These are phyloP conservation scores for Chromobotia macracanthus DNA, from an alignment of 2,797 vertebrate species.

Conservation along the genomic window DNA sequence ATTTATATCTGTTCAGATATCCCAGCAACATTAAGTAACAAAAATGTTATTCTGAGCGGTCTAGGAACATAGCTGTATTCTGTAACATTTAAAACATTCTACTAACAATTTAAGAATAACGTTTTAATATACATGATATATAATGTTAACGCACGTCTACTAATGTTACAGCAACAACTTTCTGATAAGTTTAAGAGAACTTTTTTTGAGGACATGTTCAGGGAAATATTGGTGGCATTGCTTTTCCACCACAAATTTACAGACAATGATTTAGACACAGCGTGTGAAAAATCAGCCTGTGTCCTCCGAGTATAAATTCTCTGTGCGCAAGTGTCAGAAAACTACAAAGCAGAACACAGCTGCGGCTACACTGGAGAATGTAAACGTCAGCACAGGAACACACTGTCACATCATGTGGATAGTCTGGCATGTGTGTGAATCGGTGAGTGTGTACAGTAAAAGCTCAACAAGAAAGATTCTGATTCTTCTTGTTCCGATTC, in stretches of 20 bases:
- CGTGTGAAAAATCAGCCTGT: slow-evolving; percentile 24
- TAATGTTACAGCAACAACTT: too few relatives aligned
- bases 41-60: too few relatives aligned
- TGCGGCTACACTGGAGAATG: slow-evolving; percentile 32
- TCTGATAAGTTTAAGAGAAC: too few relatives aligned
- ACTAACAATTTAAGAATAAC: too few relatives aligned
- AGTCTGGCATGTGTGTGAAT: slow-evolving; percentile 11
- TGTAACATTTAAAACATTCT: too few relatives aligned
- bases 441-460: background rate
- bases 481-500: background rate
- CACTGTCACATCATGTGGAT: slow-evolving; percentile 29
- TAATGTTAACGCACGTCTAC: too few relatives aligned
- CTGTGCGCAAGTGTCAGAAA: slow-evolving; percentile 36
- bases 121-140: too few relatives aligned
- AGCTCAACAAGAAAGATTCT: background rate
- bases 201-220: too few relatives aligned
- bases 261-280: background rate
- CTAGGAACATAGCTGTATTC: too few relatives aligned
- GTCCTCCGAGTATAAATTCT: slow-evolving; percentile 27
- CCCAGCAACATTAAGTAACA: background rate
- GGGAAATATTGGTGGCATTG: background rate
- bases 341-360: slow-evolving; percentile 28
- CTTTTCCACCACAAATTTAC: background rate
- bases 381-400: slow-evolving; percentile 34
- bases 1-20: background rate